Base-by-base conservation (phyloP, 2,797 vertebrate genomes). In the Lutra lutra region DNA sequence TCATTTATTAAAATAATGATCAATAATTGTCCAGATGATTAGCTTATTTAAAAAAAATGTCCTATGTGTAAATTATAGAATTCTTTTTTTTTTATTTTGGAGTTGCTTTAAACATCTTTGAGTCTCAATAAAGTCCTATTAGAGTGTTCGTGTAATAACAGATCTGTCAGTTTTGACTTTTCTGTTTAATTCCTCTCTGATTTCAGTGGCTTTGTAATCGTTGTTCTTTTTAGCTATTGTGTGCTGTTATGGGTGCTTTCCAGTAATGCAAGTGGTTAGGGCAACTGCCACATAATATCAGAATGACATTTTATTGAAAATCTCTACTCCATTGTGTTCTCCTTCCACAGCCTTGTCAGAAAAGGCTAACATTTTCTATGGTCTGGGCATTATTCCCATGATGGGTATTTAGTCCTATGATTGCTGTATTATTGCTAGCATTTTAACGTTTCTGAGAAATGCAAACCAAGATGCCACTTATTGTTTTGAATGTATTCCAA, bases 381-480 rank as follows among this genome's bases (percentile, higher is more conserved):
- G 82, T 94, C 85, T 92, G 89, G 94, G 87, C 92, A 96, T 93
- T 85, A 94, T 95, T 98, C 95, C 92, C 60, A 2, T 40, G 92
- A 84, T 94, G 35, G 58, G 32, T 92, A 66, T 93, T 95, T 95
- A 91, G 73, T 38, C 40, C 23, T 46, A 14, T 86, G 82, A 94
- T 93, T 97, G 70, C 92, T 93, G 7, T 95, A 92, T 94, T 97
- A 97, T 92, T 95, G 72, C 27, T 90, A 78, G 29, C 68, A 46
- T 90, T 97, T 97, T 92, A 96, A 82, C 48, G 51, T 97, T 98
- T 96, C 95, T 96, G 75, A 95, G 94, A 96, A 97, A 79, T 73
- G 72, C 48, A 87, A 90, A 95, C 77, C 92, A 95, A 96, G 79
- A 90, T 93, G 83, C 68, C 62, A 89, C 83, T 96, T 95, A 48